Base-by-base conservation (phyloP, 2,888 invertebrate genomes). In the Xestia xanthographa region DNA sequence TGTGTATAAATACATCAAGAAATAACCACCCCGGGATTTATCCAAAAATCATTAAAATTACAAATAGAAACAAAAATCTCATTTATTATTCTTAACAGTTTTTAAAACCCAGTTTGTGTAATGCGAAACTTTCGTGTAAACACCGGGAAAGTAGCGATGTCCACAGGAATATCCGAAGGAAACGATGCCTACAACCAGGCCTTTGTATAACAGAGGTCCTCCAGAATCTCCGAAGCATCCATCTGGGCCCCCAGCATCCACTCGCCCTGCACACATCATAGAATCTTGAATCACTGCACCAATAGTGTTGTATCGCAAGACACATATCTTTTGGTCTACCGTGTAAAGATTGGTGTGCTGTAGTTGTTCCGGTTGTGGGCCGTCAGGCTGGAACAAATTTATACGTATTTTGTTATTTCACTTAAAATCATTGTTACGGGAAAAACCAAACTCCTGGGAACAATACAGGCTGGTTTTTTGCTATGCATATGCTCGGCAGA, bases 171-270 rank as follows among this genome's bases (percentile, higher is more conserved):
- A 95, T 1, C 96, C 96, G 66, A 95, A 96, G 0, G 96, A 96
- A 0, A 96, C 95, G 1, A 96, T 86, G 9, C 96, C 96, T 0
- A 95, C 92, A 0, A 96, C 94, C 0, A 96, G 90, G 22, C 96
- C 96, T 86, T 95, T 95, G 76, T 95, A 95, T 62, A 96, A 86
- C 2, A 96, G 80, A 0, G 96, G 96, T 9, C 96, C 96, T 6
- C 96, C 96, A 12, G 96, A 96, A 80, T 96, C 96, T 0, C 96
- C 96, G 20, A 93, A 95, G 84, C 96, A 96, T 0, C 95, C 96
- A 53, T 96, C 96, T 0, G 95, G 92, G 0, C 96, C 95, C 0
- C 94, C 95, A 0, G 91, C 84, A 65, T 96, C 95, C 1, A 95
- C 77, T 22, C 90, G 90, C 6, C 96, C 96, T 6, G 96, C 96